Evolutionary conservation across 2,113 vertebrate genomes (phyloP), one percentile per base, ranked within the genome.

Genomic region (Pluvialis apricaria): DNA sequence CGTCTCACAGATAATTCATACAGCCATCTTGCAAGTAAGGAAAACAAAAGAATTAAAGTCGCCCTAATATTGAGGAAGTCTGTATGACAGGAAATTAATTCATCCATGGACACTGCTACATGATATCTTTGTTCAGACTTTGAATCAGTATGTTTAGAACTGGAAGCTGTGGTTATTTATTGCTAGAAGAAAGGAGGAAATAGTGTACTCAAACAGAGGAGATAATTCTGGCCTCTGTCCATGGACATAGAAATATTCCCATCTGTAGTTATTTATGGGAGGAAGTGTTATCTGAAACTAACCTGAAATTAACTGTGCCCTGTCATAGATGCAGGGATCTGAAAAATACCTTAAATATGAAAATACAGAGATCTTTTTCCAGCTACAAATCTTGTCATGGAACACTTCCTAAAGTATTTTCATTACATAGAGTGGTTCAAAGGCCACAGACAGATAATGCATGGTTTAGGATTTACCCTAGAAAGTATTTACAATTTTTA

Each of bases 101-200:
- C 7, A 66, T 70, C 66, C 9, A 4, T 26, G 68, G 45, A 57
- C 58, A 61, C 22, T 0, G 1, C 47, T 82, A 4, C 0, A 0
- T 11, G 76, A 13, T 88, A 20, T 47, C 86, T 91, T 86, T 70
- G 51, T 87, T 92, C 82, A 58, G 49, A 15, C 34, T 65, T 85
- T 32, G 26, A 85, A 2, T 34, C 0, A 1, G 8, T 60, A 25
- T 57, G 28, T 34, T 65, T 25, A 12, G 64, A 93, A 71, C 68
- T 88, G 64, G 68, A 91, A 92, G 42, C 36, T 1, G 2, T 55
- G 19, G n/a, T 42, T 90, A 80, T 94, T 97, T 96, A 94, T 92
- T 88, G 66, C 68, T 73, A 18, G 51, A 70, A 85, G 52, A 60
- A 94, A 80, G 71, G 13, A 92, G 79, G 66, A 96, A 95, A 76